A percentile compares a stretch with the other conserved stretches of the same genome.
phyloP scores from a whole-genome alignment of 1,140 invertebrate genomes.

The Archivesica marissinica region DNA sequence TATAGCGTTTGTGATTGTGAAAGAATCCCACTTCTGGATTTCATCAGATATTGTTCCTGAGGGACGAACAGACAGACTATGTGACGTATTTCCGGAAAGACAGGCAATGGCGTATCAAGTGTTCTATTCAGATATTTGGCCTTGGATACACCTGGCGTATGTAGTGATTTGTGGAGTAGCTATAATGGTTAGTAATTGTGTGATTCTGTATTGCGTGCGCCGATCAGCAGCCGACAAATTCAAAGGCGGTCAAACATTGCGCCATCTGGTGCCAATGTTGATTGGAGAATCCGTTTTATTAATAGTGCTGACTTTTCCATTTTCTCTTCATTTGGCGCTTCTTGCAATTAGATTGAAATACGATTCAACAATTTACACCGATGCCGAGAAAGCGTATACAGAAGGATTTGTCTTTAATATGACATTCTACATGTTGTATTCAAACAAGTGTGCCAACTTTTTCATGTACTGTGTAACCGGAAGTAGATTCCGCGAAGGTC shows the following conservation, averaged over 20 bases:
- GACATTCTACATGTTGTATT: constrained; percentile 76
- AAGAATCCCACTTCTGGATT: constrained; percentile 76
- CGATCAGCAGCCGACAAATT: constrained; percentile 57
- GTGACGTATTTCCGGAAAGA: constrained; percentile 65
- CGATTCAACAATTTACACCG: constrained; percentile 57
- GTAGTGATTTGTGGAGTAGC: constrained; percentile 68
- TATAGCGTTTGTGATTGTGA: constrained; percentile 64
- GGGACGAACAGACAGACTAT: constrained; percentile 70
- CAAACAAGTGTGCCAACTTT: constrained; percentile 77
- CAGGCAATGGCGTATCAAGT: constrained; percentile 52
- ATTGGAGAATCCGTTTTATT: constrained; percentile 73
- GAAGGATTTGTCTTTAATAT: constrained; percentile 70
- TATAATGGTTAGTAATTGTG: constrained; percentile 69
- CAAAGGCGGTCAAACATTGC: not conserved
- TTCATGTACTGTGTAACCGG: constrained; percentile 73
- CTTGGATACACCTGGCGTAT: constrained; percentile 71
- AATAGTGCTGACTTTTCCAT: constrained; percentile 74
- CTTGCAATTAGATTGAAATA: constrained; percentile 55
- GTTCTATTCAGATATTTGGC: constrained; percentile 71
- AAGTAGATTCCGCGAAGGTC: constrained; percentile 66
- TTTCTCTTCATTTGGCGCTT: constrained; percentile 68
- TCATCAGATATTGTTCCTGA: constrained; percentile 71
- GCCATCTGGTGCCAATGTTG: constrained; percentile 66
- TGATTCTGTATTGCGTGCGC: constrained; percentile 68
- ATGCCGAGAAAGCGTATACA: constrained; percentile 49